Conservation (phyloP, 1,140 invertebrate species). For the Elysia chlorotica region DNA sequence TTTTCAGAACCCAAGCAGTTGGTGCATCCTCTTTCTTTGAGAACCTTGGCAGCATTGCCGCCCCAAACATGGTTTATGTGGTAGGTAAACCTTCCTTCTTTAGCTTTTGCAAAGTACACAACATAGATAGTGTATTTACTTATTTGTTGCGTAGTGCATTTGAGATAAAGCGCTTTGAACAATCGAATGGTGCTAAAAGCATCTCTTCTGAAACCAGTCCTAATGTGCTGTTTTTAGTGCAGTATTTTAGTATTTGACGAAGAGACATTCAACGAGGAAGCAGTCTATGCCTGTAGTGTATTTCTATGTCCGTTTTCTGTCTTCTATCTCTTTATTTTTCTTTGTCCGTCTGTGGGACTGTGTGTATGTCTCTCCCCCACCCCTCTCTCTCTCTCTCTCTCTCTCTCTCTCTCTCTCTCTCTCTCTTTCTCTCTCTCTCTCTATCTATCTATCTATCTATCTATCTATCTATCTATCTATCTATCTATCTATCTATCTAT, state of each 20-base stretch:
- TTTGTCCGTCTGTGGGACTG: too few relatives aligned
- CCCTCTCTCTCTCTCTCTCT: too few relatives aligned
- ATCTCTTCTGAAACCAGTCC: not conserved
- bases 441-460: too few relatives aligned
- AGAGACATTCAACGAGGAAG: too few relatives aligned
- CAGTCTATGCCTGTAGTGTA: too few relatives aligned
- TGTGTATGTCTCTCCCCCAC: too few relatives aligned
- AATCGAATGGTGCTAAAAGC: not conserved
- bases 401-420: too few relatives aligned
- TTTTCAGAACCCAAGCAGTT: not conserved
- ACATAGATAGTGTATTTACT: not conserved
- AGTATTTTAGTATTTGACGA: not conserved
- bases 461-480: too few relatives aligned
- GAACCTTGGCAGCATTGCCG: conserved; percentile 46
- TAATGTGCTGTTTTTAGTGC: not conserved
- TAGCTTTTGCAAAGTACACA: not conserved
- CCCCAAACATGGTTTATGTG: conserved; percentile 49
- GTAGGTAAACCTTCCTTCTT: conserved; percentile 33
- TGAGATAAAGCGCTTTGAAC: not conserved
- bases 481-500: too few relatives aligned
- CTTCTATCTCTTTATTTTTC: too few relatives aligned
- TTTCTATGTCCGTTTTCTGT: too few relatives aligned
- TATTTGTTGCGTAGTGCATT: not conserved
- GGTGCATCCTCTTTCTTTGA: conserved; percentile 44
- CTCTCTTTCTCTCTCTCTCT: too few relatives aligned